Base-by-base conservation (phyloP, 2,113 vertebrate species). In the Fulmarus glacialis region DNA sequence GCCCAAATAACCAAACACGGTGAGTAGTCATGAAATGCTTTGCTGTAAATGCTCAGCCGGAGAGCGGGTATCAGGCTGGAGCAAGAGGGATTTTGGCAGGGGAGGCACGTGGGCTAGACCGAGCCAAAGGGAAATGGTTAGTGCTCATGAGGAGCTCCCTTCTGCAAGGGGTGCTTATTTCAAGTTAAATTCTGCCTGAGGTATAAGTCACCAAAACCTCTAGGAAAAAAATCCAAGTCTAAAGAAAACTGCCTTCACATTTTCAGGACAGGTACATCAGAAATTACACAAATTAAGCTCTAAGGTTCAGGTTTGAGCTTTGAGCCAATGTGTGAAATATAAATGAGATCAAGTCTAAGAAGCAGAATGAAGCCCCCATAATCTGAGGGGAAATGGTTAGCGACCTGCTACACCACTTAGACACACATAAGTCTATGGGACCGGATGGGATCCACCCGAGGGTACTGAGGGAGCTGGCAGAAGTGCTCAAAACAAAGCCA, bases 31-130 rank as follows among this genome's bases (percentile, higher is more conserved):
- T 0, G 1, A 15, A 7, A 15, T 40, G 23, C 56, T 80, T 27
- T 32, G 56, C 42, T 43, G 36, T 8, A 74, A 55, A 9, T 21
- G 59, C 45, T 53, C 72, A 42, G 53, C 45, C 30, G 48, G 17
- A 59, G 27, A 56, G 34, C 40, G 64, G 42, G 12, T 34, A 9
- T 34, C 0, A 0, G 45, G 12, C 8, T 1, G 9, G 34, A 56
- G 32, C 12, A 23, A 9, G 15, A 21, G 36, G 43, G 72, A n/a
- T 68, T 72, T 77, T 63, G 56, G 16, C 26, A 50, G 38, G 9
- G 43, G 3, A 82, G 15, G 50, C 13, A 20, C 9, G 5, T 1
- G 2, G 24, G 15, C 19, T 60, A 2, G 0, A 19, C 11, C 43
- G 27, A 38, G 52, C 14, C 30, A 23, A 42, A 27, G 15, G 18